Conservation (phyloP, 2,113 vertebrate species). For the Gymnorhina tibicen region DNA sequence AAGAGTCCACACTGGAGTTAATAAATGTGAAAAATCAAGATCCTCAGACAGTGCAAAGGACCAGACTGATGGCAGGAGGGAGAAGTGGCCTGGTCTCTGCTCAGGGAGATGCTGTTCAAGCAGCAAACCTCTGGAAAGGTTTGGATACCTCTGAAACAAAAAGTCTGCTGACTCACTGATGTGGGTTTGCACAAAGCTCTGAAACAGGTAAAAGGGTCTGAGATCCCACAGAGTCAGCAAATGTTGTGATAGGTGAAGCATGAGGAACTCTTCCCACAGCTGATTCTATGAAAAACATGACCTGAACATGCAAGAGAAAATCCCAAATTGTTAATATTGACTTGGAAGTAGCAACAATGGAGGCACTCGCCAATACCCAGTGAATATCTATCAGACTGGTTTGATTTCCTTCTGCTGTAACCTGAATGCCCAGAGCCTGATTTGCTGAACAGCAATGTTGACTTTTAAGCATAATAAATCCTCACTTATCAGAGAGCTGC, state of each 20-base stretch:
- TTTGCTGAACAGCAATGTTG: background rate
- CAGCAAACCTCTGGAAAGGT: background rate
- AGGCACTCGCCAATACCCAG: background rate
- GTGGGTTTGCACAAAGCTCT: background rate
- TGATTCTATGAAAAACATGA: background rate
- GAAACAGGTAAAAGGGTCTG: background rate
- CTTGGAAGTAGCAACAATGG: background rate
- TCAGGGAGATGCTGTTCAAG: background rate
- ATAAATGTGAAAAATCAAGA: background rate
- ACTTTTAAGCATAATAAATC: background rate
- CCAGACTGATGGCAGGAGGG: background rate
- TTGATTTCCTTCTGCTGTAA: background rate
- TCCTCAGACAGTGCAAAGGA: background rate
- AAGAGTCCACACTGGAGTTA: background rate
- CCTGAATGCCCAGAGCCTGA: background rate
- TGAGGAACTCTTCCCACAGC: background rate
- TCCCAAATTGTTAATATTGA: background rate
- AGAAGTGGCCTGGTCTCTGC: background rate
- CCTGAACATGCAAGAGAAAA: background rate
- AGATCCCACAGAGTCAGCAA: background rate
- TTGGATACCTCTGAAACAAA: background rate
- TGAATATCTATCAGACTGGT: background rate
- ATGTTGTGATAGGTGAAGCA: background rate
- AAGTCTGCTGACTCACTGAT: background rate
- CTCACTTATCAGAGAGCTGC: background rate